Evolutionary conservation across 2,797 vertebrate genomes (phyloP).

Genomic region (Labeo calbasu): DNA sequence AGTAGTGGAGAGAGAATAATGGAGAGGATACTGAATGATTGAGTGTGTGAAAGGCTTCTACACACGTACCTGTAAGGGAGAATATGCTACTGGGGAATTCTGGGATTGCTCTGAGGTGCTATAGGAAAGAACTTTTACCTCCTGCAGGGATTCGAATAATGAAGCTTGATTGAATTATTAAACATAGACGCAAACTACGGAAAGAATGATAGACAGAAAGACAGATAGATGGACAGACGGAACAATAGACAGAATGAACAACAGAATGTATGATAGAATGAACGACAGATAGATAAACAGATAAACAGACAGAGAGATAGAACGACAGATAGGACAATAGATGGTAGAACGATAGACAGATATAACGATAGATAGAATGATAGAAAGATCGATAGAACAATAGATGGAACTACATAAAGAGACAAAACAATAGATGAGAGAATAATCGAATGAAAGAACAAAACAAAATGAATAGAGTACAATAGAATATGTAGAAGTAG

Average conservation of each 20-base stretch:
- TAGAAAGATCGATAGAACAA: rapidly evolving
- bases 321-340: background rate
- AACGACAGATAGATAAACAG: background rate
- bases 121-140: background rate
- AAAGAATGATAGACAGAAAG: background rate
- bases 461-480: no score
- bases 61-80: conserved; percentile 41
- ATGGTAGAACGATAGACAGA: background rate
- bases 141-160: background rate
- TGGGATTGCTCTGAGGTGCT: conserved; percentile 18
- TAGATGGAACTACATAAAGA: background rate
- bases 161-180: background rate
- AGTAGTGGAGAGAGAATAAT: conserved; percentile 15
- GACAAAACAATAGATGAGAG: no score
- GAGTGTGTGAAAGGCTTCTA: conserved; percentile 43
- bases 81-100: conserved; percentile 40
- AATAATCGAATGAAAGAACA: no score
- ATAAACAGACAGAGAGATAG: background rate
- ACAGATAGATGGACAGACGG: background rate
- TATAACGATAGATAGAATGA: background rate
- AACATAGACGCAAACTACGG: background rate
- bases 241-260: no score
- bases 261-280: background rate
- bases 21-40: conserved; percentile 48
- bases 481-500: background rate